Conservation (phyloP, 2,888 invertebrate species). For the Leptopterna dolabrata region DNA sequence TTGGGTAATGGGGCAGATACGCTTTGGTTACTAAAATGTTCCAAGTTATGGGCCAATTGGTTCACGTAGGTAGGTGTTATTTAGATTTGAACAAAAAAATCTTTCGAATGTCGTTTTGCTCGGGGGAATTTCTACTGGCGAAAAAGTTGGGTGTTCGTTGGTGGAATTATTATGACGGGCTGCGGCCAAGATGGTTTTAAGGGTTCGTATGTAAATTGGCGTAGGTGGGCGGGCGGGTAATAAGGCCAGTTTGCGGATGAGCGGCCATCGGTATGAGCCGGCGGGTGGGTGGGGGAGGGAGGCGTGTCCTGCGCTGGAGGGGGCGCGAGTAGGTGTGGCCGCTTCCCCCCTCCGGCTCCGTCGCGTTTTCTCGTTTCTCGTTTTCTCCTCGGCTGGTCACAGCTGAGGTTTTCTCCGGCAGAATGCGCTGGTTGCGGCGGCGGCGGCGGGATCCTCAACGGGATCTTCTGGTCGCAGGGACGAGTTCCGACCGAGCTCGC, state of each 20-base stretch:
- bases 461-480: too few relatives aligned
- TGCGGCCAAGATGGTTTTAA: conserved; percentile 24
- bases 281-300: too few relatives aligned
- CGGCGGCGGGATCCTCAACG: background rate
- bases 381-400: background rate
- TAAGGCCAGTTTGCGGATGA: conserved; percentile 30
- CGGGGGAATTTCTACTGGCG: background rate
- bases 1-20: background rate
- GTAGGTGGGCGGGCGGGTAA: conserved; percentile 15
- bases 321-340: conserved; percentile 29
- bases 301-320: conserved; percentile 17
- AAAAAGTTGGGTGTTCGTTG: conserved; percentile 3
- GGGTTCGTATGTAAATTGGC: conserved; percentile 47
- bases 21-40: conserved; percentile 1
- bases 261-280: conserved; percentile 27
- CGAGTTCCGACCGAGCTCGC: background rate
- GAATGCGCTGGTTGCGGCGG: background rate
- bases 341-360: background rate
- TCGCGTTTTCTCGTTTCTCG: background rate
- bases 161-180: background rate
- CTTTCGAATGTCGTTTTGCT: background rate
- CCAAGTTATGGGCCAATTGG: background rate
- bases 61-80: conserved; percentile 10
- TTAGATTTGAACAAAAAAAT: background rate
- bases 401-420: background rate